Evolutionary conservation across 2,113 vertebrate genomes (phyloP), one percentile per base, ranked within the genome.

Genomic region (Scomber scombrus): DNA sequence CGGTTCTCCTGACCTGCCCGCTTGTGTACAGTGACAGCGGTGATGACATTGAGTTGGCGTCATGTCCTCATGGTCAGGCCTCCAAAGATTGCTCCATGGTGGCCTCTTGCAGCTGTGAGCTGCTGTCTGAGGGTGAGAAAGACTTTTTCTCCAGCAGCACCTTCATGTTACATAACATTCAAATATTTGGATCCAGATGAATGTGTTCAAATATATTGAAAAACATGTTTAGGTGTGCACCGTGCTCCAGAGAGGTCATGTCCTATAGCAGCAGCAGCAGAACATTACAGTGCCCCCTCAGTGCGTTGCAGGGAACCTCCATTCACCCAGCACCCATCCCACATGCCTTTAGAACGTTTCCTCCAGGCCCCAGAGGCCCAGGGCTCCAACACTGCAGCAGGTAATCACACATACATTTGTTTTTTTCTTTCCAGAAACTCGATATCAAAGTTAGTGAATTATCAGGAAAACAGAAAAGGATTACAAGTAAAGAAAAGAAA

Each of bases 41-140:
- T 47, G 97, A 99, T 0, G 98, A 99, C 84, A 93, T 97, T 0
- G 97, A 99, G 92, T 93, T 97, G 81, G 93, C 95, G 5, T 96
- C 97, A n/a, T 98, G 97, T 54, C 86, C 92, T 6, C 96, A 95
- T 40, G 97, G 96, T 66, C 93, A 96, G 93, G 81, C 94, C 88
- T 95, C 94, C 92, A 46, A 95, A 88, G 94, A 95, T 73, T 90
- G 93, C 81, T 91, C 96, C 92, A 95, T 94, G 23, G 93, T 94
- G 75, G 91, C 97, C 57, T 97, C 97, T 14, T 99, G 97, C 92
- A 98, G 97, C 96, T 99, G 98, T 11, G 98, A 98, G 92, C 95
- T 96, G 65, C 95, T 99, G 71, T 94, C 96, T 2, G 98, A 98
- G 0, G 97, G 98, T 99, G 93, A 90, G 95, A 4, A 16, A 79